Evolutionary conservation across 2,797 vertebrate genomes (phyloP).

Genomic region (Brachyalestes nurse): DNA sequence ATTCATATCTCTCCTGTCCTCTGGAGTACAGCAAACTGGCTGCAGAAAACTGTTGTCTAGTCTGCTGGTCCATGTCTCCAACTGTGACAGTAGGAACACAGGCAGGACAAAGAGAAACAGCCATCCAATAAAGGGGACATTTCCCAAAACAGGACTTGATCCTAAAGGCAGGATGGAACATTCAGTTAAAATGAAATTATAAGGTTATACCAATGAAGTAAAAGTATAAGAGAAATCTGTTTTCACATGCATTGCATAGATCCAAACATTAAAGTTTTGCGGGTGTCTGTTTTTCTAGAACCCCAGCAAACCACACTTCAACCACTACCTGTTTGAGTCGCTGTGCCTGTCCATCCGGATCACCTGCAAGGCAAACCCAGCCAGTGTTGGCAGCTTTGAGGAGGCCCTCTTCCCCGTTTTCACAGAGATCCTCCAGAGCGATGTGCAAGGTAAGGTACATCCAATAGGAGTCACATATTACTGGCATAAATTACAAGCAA

Average conservation of each 20-base stretch:
- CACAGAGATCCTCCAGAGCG: conserved; percentile 96
- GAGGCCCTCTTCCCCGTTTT: conserved; percentile 97
- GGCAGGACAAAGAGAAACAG: conserved; percentile 51
- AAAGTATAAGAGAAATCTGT: no score
- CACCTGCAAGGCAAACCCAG: conserved; percentile 92
- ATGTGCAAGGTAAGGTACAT: conserved; percentile 88
- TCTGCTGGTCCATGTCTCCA: conserved; percentile 40
- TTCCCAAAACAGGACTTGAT: conserved; percentile 53
- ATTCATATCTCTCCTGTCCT: no score
- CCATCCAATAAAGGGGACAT: conserved; percentile 51
- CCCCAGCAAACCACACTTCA: conserved; percentile 98
- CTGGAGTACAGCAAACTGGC: no score
- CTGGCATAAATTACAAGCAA: no score
- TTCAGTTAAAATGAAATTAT: background rate
- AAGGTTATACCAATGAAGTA: no score
- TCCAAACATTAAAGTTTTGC: background rate
- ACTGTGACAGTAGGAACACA: conserved; percentile 34
- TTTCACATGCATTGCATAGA: background rate
- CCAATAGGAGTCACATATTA: no score
- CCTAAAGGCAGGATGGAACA: conserved; percentile 58
- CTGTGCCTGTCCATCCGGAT: conserved; percentile 95
- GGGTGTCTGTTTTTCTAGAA: conserved; percentile 80
- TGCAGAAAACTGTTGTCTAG: conserved; percentile 36
- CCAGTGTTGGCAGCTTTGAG: conserved; percentile 92
- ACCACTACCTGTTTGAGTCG: conserved; percentile 99